phyloP scores from a whole-genome alignment of 2,888 invertebrate genomes.

The Clanis bilineata region DNA sequence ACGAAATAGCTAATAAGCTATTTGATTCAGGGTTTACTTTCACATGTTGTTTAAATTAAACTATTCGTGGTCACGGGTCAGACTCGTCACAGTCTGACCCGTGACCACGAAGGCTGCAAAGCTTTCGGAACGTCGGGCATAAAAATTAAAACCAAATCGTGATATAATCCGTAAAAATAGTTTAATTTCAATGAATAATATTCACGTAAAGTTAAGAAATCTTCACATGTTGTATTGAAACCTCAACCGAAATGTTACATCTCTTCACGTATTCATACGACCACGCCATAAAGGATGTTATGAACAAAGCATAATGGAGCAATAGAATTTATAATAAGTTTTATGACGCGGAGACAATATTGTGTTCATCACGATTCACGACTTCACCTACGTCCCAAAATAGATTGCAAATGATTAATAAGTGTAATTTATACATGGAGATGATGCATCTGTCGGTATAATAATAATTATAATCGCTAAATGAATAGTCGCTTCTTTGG shows the following conservation, averaged over 20 bases:
- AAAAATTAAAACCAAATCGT: too few species aligned
- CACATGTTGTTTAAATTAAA: too few species aligned
- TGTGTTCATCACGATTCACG: slow-evolving; percentile 9
- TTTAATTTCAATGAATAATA: too few species aligned
- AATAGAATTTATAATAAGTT: slow-evolving; percentile 13
- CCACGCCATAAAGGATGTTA: slow-evolving; percentile 5
- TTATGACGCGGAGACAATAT: slow-evolving; percentile 4
- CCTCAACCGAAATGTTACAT: not conserved
- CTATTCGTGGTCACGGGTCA: too few species aligned
- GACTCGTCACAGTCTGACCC: too few species aligned
- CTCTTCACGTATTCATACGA: slow-evolving; percentile 8
- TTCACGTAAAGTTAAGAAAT: too few species aligned
- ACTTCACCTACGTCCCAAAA: slow-evolving; percentile 19
- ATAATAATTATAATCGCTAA: not conserved
- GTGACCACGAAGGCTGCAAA: too few species aligned
- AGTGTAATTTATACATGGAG: not conserved
- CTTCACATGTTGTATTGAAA: too few species aligned
- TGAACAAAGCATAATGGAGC: slow-evolving; percentile 14
- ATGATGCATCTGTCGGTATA: too few species aligned
- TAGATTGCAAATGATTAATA: slow-evolving; percentile 19
- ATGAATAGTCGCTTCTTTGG: too few species aligned
- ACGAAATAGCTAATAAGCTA: not conserved
- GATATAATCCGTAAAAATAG: too few species aligned
- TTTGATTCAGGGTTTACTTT: not conserved
- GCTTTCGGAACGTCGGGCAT: too few species aligned